phyloP scores from a whole-genome alignment of 2,797 vertebrate genomes.

The Potorous gilbertii region DNA sequence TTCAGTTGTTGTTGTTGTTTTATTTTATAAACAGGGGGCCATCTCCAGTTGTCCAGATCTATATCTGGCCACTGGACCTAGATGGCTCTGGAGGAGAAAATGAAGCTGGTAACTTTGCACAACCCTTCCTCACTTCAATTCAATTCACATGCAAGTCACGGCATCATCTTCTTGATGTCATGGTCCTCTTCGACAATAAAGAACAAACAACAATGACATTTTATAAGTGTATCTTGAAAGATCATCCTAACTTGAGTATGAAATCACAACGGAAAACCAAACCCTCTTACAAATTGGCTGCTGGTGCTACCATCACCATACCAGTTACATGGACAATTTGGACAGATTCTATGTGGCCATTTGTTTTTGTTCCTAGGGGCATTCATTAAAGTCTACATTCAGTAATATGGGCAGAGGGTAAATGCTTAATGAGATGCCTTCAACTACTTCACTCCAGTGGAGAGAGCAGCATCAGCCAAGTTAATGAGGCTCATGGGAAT shows the following conservation, averaged over 20 bases:
- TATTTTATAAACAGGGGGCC: neutral
- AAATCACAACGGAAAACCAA: neutral
- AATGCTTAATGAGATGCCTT: neutral
- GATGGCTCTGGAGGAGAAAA: no score
- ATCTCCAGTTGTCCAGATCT: no score
- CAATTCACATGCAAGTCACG: no score
- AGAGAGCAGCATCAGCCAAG: neutral
- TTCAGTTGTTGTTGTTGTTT: neutral
- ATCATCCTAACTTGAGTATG: neutral
- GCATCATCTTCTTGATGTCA: no score
- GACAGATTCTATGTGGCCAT: neutral
- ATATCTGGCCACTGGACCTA: no score
- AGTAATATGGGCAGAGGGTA: neutral
- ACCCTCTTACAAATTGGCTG: neutral
- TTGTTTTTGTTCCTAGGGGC: neutral
- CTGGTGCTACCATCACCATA: neutral
- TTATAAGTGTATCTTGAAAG: neutral
- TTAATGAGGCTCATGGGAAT: constrained; percentile 1
- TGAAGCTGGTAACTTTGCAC: no score
- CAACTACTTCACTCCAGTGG: neutral
- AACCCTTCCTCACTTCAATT: no score
- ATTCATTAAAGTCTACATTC: neutral
- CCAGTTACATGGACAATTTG: neutral
- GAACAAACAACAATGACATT: neutral
- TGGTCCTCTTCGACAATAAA: no score